Conservation (phyloP, 2,113 vertebrate genomes). For the Alligator mississippiensis region DNA sequence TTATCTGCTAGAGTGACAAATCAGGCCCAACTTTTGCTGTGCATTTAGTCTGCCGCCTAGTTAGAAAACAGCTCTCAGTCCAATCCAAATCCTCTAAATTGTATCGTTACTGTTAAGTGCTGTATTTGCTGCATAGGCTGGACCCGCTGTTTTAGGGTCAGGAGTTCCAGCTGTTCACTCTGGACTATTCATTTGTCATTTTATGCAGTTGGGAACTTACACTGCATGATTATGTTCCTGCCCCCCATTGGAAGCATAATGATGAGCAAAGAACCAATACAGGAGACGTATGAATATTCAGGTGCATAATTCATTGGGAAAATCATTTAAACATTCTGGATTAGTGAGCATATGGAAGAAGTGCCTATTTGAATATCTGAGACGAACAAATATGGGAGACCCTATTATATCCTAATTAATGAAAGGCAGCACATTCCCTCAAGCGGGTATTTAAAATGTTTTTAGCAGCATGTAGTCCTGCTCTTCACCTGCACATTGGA, state of each 20-base stretch:
- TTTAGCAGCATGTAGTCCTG: background rate
- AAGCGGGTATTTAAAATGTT: background rate
- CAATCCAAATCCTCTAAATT: constrained; percentile 25
- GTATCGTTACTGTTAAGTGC: constrained; percentile 56
- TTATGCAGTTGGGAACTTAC: constrained; percentile 16
- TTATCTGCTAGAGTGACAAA: constrained; percentile 17
- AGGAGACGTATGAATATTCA: background rate
- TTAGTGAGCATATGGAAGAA: background rate
- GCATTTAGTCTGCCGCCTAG: constrained; percentile 45
- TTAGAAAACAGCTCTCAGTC: constrained; percentile 53
- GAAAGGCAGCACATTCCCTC: background rate
- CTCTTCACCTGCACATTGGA: background rate
- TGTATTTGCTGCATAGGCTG: constrained; percentile 59
- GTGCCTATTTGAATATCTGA: background rate
- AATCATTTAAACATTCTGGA: background rate
- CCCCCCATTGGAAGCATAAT: background rate
- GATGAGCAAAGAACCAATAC: constrained; percentile 19
- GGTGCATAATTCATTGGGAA: background rate
- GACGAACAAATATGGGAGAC: background rate
- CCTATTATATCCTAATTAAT: background rate
- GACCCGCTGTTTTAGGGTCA: constrained; percentile 33
- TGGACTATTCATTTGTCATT: background rate
- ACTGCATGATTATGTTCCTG: background rate
- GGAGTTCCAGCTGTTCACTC: constrained; percentile 47
- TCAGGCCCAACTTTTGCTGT: constrained; percentile 22